phyloP scores from a whole-genome alignment of 1,140 invertebrate genomes.

The Mactra quadrangularis region DNA sequence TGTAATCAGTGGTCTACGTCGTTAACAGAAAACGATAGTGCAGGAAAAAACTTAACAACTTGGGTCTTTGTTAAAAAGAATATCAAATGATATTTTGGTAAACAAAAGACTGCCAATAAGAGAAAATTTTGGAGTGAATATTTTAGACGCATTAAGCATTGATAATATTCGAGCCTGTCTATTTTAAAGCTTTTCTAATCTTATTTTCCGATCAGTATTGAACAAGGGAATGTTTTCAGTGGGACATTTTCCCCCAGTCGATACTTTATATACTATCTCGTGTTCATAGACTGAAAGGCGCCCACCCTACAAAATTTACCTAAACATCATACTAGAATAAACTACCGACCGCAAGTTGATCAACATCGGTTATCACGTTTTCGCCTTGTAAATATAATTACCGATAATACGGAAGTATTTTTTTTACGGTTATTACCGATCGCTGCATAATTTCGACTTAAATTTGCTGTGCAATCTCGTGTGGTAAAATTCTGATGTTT shows the following conservation, averaged over 20 bases:
- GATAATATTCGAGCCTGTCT: slow-evolving; percentile 31
- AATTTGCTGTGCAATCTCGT: neutral
- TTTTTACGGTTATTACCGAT: neutral
- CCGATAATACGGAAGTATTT: neutral
- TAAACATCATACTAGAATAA: slow-evolving; percentile 25
- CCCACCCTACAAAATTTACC: slow-evolving; percentile 44
- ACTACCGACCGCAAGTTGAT: slow-evolving; percentile 19
- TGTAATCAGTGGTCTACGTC: no score
- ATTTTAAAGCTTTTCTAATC: slow-evolving; percentile 35
- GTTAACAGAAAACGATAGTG: no score
- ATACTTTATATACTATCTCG: slow-evolving; percentile 47
- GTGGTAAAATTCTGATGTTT: neutral
- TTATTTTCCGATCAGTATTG: slow-evolving; percentile 32
- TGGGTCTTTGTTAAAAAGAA: no score
- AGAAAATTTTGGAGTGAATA: no score
- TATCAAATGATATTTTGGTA: no score
- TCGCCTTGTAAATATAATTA: neutral
- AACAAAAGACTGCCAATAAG: no score
- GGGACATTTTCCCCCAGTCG: slow-evolving; percentile 36
- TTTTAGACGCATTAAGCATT: neutral
- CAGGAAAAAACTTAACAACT: no score
- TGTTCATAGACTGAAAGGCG: slow-evolving; percentile 17
- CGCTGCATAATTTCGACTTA: neutral
- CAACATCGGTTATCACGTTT: neutral
- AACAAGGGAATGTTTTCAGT: slow-evolving; percentile 34